phyloP scores from a whole-genome alignment of 53 echinoderm and acorn worm species.

The Apostichopus leukothele region DNA sequence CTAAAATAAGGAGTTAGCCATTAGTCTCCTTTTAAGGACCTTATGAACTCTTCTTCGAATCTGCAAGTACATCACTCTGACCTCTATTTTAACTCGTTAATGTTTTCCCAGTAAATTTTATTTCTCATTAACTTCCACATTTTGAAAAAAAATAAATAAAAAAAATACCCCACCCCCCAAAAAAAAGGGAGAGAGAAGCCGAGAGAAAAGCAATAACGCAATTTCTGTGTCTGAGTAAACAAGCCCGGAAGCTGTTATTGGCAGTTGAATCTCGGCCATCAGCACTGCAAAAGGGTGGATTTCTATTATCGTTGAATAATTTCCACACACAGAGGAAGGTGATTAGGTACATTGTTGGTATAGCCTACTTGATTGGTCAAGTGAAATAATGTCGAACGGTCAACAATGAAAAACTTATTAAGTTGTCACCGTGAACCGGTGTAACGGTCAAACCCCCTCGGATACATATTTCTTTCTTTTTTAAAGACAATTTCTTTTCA shows the following conservation, averaged over 20 bases:
- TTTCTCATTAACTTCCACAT: conserved; percentile 3
- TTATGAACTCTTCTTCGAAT: no score
- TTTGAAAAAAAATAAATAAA: background rate
- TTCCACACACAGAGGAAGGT: no score
- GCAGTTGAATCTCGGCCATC: background rate
- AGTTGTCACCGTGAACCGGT: background rate
- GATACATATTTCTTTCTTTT: no score
- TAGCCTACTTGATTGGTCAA: conserved; percentile 22
- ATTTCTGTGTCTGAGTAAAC: background rate
- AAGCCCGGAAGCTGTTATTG: background rate
- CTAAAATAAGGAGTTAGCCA: no score
- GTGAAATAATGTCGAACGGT: conserved; percentile 11
- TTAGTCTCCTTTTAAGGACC: no score
- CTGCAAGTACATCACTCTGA: no score
- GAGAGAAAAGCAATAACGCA: background rate
- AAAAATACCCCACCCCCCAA: no score
- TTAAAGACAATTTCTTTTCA: no score
- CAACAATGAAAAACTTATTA: background rate
- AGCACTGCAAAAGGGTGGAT: no score
- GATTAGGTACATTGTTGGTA: background rate
- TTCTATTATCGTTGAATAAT: no score
- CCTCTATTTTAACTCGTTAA: background rate
- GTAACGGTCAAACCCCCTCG: background rate
- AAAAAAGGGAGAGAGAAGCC: no score
- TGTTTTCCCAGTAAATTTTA: background rate